phyloP scores from a whole-genome alignment of 2,113 vertebrate genomes.

The Colinus virginianus region DNA sequence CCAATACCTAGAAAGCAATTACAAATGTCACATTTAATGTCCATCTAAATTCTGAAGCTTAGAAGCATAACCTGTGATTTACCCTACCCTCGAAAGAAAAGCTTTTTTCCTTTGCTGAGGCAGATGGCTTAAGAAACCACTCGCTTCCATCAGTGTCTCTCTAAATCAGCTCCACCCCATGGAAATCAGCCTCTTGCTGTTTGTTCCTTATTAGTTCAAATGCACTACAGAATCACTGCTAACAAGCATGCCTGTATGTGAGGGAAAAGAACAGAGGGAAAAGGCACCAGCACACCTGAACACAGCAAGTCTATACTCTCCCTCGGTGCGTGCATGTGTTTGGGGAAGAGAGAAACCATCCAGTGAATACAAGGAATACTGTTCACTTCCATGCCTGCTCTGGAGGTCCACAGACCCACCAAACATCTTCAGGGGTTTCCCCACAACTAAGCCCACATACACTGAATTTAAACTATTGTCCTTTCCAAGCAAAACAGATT shows the following conservation, averaged over 20 bases:
- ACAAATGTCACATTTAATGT: neutral
- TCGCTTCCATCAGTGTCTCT: slow-evolving; percentile 2
- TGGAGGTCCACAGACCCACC: neutral
- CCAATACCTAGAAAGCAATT: slow-evolving; percentile 29
- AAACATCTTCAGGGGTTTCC: neutral
- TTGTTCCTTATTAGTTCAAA: neutral
- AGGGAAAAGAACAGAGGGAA: neutral
- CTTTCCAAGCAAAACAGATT: neutral
- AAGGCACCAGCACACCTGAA: neutral
- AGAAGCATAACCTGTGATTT: neutral
- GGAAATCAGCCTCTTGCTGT: neutral
- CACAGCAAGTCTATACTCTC: neutral
- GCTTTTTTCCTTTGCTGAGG: neutral
- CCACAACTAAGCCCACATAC: neutral
- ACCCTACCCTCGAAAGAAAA: slow-evolving; percentile 17
- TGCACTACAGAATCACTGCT: neutral
- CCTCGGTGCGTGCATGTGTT: accelerated
- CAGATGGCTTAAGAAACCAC: neutral
- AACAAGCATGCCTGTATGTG: neutral
- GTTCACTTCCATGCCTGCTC: neutral
- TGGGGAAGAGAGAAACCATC: neutral
- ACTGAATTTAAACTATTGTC: neutral
- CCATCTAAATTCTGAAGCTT: neutral
- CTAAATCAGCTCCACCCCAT: neutral
- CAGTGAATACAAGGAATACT: accelerated